These are phyloP conservation scores for Mungos mungo DNA, from an alignment of 2,113 vertebrate genomes.

Conservation along the genomic window DNA sequence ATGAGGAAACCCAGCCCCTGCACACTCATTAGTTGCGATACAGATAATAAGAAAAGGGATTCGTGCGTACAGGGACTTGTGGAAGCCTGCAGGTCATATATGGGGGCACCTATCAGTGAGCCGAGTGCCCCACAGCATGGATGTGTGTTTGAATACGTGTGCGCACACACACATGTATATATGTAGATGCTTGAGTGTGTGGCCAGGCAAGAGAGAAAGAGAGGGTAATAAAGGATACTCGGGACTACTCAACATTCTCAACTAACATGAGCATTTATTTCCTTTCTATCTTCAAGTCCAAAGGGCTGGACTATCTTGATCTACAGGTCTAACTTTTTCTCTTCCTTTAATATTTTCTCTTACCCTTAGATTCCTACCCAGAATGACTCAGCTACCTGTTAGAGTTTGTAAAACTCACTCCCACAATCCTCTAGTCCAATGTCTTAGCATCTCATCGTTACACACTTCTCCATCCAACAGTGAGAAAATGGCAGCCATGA, in stretches of 20 bases:
- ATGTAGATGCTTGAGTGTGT: not conserved
- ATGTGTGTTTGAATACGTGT: not conserved
- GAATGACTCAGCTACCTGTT: not conserved
- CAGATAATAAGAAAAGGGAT: not conserved
- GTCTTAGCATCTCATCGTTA: not conserved
- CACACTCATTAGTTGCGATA: fast-evolving
- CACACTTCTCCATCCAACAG: not conserved
- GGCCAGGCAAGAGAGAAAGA: not conserved
- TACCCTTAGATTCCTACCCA: not conserved
- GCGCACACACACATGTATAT: not conserved
- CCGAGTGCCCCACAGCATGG: not conserved
- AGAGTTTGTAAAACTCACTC: not conserved
- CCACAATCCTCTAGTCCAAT: not conserved
- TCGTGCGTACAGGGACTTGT: not conserved
- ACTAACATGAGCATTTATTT: not conserved
- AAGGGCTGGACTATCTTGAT: not conserved
- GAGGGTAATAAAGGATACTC: not conserved
- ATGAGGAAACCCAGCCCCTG: not conserved
- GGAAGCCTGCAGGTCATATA: not conserved
- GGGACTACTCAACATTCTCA: not conserved
- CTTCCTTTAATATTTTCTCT: not conserved
- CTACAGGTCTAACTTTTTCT: not conserved
- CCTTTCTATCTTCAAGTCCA: not conserved
- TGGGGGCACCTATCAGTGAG: not conserved
- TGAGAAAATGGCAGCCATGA: not conserved